Evolutionary conservation across 2,113 vertebrate species (phyloP), one percentile per base, ranked within the genome.

Genomic region (Ophthalmotilapia sp.): DNA sequence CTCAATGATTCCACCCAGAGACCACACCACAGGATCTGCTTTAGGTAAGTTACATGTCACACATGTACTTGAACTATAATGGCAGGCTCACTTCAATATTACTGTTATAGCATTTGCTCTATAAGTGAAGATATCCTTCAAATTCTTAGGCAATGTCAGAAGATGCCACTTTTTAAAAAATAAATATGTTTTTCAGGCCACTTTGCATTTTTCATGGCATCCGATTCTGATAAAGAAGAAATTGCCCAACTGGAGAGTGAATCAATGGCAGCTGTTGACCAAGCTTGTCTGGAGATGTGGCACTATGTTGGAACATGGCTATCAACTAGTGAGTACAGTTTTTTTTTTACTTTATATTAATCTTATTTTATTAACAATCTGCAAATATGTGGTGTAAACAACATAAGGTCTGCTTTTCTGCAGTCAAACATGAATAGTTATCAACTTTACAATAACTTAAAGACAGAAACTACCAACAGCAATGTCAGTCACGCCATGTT

Each of bases 261-360:
- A 79, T 51, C 68, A 3, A 92, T 96, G 95, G 89, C 88, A 7
- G 81, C 93, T 19, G 92, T 91, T 15, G 88, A 95, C 5, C 85
- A 23, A 11, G 94, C 92, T 8, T 97, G 96, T 31, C 90, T 97
- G 51, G 93, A 95, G 84, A 89, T 97, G 53, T 97, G 96, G 96
- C 94, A 95, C 89, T 6, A 58, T 2, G 17, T 87, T 7, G 0
- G 3, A 0, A 85, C 79, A 8, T 95, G 92, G 92, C 0, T 0
- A 14, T 0, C 0, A 0, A 0, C 2, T 5, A 5, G 96, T 97
- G 60, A 96, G 95, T 62, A 19, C 3, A 54, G 0, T 7, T 11
- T 5, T 7, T 11, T 5, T 6, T 47, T 21, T 4, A 26, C 40
- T 40, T 29, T 75, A 12, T 31, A 26, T 23, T 56, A 56, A 38